These are phyloP conservation scores for Platyscapa corneri DNA, from an alignment of 1,140 invertebrate species.

Conservation along the genomic window DNA sequence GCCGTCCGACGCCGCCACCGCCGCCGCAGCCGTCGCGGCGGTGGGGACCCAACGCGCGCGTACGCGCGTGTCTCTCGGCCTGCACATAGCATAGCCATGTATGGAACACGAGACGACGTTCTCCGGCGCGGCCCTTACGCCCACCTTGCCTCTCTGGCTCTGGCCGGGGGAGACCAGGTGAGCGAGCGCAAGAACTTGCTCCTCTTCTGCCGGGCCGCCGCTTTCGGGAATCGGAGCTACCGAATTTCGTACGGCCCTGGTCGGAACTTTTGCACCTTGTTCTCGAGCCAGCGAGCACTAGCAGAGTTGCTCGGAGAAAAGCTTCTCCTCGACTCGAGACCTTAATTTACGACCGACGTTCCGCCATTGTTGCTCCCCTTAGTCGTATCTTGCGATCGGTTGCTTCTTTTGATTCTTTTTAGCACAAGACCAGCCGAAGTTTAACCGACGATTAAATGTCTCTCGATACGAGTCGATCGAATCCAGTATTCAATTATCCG, in stretches of 20 bases:
- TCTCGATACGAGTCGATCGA: too few species aligned
- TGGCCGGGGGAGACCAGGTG: background rate
- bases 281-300: background rate
- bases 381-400: background rate
- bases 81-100: conserved; percentile 75
- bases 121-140: conserved; percentile 62
- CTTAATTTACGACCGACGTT: background rate
- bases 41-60: conserved; percentile 9
- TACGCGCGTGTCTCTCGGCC: conserved; percentile 55
- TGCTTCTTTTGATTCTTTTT: background rate
- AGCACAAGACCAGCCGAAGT: background rate
- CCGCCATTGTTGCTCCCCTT: background rate
- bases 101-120: conserved; percentile 69
- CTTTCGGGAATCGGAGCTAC: background rate
- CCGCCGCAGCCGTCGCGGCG: background rate
- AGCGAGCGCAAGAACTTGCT: conserved; percentile 8
- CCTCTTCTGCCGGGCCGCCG: background rate
- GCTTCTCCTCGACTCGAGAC: background rate
- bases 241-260: conserved; percentile 14
- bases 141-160: conserved; percentile 51
- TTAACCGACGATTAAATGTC: too few species aligned
- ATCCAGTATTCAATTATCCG: too few species aligned
- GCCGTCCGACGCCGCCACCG: background rate
- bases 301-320: too few species aligned
- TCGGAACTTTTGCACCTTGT: background rate